Evolutionary conservation across 92 coral and sea anemone genomes (phyloP).

Genomic region (Epizoanthus illoricatus): DNA sequence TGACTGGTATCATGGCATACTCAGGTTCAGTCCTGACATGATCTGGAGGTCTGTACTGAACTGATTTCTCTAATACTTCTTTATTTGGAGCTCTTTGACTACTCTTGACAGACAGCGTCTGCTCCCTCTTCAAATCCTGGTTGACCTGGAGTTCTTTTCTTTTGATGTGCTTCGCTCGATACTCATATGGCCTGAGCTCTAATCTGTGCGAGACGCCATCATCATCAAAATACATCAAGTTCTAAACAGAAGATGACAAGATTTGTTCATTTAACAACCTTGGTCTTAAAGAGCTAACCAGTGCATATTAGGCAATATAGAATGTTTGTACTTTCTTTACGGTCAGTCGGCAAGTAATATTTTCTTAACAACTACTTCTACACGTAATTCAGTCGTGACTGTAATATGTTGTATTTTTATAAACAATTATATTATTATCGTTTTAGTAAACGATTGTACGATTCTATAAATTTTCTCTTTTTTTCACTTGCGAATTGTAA

Average conservation of each 20-base stretch:
- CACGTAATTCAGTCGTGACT: neutral
- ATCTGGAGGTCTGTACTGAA: neutral
- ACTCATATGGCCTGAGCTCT: neutral
- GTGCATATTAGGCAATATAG: too few species aligned
- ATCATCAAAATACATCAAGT: neutral
- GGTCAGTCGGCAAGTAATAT: too few species aligned
- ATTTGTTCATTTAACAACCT: too few species aligned
- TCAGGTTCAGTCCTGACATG: slow-evolving; percentile 6
- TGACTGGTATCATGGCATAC: neutral
- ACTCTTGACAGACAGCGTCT: neutral
- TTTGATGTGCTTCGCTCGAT: neutral
- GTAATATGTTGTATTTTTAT: too few species aligned
- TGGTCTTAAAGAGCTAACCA: too few species aligned
- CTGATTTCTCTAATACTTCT: neutral
- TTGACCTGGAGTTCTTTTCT: neutral
- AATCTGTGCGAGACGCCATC: neutral
- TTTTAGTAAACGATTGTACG: too few species aligned
- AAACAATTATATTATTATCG: too few species aligned
- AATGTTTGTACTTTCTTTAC: too few species aligned
- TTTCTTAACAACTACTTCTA: too few species aligned
- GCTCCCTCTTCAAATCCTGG: neutral
- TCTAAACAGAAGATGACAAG: neutral
- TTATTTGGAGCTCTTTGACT: neutral
- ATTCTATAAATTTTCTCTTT: too few species aligned
- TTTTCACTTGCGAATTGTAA: too few species aligned